These are phyloP conservation scores for Cecropterus lyciades DNA, from an alignment of 1,140 invertebrate genomes.

Conservation along the genomic window DNA sequence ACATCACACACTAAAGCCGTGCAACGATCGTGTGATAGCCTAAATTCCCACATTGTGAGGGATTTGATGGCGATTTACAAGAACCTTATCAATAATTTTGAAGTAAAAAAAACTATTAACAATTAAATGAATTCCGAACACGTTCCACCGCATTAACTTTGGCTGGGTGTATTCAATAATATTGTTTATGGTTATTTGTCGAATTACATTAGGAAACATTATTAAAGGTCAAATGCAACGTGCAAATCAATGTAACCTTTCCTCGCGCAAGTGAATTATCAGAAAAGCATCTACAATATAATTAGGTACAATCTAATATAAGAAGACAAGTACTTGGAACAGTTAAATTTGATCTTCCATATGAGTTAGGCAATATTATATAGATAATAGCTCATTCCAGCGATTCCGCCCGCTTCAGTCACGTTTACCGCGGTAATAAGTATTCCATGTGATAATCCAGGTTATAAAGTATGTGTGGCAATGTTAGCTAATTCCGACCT, in stretches of 20 bases:
- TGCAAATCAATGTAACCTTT: conserved; percentile 20
- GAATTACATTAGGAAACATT: conserved; percentile 16
- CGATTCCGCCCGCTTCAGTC: no score
- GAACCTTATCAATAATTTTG: conserved; percentile 23
- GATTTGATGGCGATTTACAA: conserved; percentile 39
- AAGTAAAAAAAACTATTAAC: not conserved
- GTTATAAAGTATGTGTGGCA: no score
- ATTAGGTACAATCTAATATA: no score
- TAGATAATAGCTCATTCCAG: no score
- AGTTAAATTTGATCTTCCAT: not conserved
- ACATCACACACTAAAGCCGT: conserved; percentile 67
- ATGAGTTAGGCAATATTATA: no score
- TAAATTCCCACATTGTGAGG: conserved; percentile 52
- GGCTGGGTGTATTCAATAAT: not conserved
- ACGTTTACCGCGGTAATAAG: no score
- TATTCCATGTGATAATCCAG: no score
- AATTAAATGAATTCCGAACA: not conserved
- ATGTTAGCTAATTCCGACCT: no score
- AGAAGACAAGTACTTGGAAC: not conserved
- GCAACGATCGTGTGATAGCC: conserved; percentile 56
- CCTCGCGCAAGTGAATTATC: conserved; percentile 1
- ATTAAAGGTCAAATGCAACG: conserved; percentile 10
- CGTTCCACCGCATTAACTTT: not conserved
- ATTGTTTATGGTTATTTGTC: not conserved
- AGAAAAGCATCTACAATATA: no score